Conservation (phyloP, 2,797 vertebrate genomes). For the Acipenser ruthenus region DNA sequence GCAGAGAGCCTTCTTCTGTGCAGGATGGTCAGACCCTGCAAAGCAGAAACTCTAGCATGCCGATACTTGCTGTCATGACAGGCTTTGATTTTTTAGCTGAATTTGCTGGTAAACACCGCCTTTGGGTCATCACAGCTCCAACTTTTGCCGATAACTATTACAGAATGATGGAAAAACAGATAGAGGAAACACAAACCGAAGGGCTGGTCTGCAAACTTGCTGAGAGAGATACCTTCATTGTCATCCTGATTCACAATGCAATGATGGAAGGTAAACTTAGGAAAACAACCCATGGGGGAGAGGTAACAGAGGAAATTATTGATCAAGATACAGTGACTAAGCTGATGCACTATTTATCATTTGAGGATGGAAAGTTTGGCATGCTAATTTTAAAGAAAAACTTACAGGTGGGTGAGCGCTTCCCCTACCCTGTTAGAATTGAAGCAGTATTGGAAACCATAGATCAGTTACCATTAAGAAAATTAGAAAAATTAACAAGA, state of each 20-base stretch:
- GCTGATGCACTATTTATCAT: conserved; percentile 57
- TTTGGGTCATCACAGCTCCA: conserved; percentile 66
- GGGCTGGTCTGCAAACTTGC: conserved; percentile 60
- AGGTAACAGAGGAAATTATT: conserved; percentile 48
- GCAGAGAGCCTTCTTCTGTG: conserved; percentile 39
- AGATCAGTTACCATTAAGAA: conserved; percentile 62
- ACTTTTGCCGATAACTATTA: conserved; percentile 57
- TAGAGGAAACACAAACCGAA: conserved; percentile 54
- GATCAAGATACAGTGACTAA: conserved; percentile 58
- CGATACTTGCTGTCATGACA: conserved; percentile 32
- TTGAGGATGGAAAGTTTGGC: conserved; percentile 54
- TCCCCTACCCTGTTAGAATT: conserved; percentile 61
- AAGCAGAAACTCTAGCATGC: conserved; percentile 20
- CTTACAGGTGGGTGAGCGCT: conserved; percentile 52
- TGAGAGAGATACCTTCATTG: conserved; percentile 61
- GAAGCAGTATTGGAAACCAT: conserved; percentile 63
- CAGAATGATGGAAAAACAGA: conserved; percentile 68
- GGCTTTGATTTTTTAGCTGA: conserved; percentile 52
- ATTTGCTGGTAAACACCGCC: conserved; percentile 53
- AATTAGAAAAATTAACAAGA: conserved; percentile 61
- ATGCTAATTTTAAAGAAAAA: conserved; percentile 69
- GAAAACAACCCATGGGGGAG: conserved; percentile 51
- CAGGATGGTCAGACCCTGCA: conserved; percentile 28
- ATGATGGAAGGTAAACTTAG: conserved; percentile 68
- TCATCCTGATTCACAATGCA: conserved; percentile 68